These are phyloP conservation scores for Caenorhabditis afra DNA, from an alignment of 2,888 invertebrate genomes.

Conservation along the genomic window DNA sequence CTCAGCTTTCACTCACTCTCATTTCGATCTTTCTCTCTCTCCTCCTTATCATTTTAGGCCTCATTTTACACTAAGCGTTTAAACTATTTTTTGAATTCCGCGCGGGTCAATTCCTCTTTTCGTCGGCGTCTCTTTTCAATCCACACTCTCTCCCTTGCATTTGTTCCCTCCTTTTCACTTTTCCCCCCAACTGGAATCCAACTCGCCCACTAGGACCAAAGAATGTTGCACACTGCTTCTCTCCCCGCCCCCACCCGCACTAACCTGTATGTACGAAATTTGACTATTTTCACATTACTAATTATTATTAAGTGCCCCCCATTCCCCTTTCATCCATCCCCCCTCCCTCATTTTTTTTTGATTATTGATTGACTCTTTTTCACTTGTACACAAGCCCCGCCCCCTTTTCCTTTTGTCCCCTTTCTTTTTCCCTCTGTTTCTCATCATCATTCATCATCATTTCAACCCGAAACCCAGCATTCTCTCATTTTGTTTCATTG, in stretches of 20 bases:
- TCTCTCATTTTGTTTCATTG: no score
- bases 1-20: conserved; percentile 21
- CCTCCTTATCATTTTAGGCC: conserved; percentile 40
- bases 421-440: no score
- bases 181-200: conserved; percentile 1
- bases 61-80: conserved; percentile 23
- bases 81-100: conserved; percentile 3
- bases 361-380: no score
- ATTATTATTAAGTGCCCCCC: no score
- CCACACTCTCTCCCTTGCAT: conserved; percentile 5
- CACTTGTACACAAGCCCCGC: no score
- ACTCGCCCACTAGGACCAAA: conserved; percentile 49
- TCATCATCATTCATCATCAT: background rate
- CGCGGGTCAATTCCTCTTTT: conserved; percentile 26
- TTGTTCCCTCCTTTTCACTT: conserved; percentile 31
- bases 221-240: conserved; percentile 22
- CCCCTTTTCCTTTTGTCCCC: no score
- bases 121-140: conserved; percentile 25
- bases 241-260: background rate
- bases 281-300: no score
- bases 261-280: no score
- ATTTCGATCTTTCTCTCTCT: conserved; percentile 15
- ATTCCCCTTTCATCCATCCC: no score
- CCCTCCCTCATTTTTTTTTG: no score
- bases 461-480: no score